Percentiles rank a stretch among this genome's conserved stretches.
phyloP scores from a whole-genome alignment of 2,888 invertebrate species.

The Ophion costatus region DNA sequence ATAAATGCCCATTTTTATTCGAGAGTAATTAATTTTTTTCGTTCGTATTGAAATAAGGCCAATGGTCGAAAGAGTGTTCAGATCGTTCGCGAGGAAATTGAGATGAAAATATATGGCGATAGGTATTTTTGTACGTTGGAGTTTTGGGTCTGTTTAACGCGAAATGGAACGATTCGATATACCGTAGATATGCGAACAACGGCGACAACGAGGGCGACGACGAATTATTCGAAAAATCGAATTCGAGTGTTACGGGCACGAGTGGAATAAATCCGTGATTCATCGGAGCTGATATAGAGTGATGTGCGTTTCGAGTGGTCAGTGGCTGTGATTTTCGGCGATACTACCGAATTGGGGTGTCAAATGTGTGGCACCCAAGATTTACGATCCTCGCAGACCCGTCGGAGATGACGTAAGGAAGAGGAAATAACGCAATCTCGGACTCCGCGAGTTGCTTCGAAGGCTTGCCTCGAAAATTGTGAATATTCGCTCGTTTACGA shows the following conservation, averaged over 20 bases:
- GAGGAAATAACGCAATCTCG: slow-evolving; percentile 21
- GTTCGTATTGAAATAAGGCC: neutral
- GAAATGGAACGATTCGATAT: neutral
- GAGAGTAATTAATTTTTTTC: neutral
- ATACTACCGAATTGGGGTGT: slow-evolving; percentile 35
- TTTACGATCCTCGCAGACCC: slow-evolving; percentile 15
- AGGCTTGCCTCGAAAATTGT: slow-evolving; percentile 7
- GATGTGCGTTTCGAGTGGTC: slow-evolving; percentile 21
- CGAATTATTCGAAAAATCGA: neutral
- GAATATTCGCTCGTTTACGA: neutral
- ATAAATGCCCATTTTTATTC: neutral
- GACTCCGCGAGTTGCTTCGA: slow-evolving; percentile 26
- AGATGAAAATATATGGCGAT: too few relatives aligned
- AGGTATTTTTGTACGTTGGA: neutral
- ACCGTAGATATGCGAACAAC: neutral
- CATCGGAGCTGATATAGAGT: slow-evolving; percentile 15
- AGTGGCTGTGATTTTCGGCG: slow-evolving; percentile 29
- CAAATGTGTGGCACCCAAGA: slow-evolving; percentile 35
- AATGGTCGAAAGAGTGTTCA: neutral
- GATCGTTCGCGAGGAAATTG: neutral
- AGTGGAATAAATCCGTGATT: slow-evolving; percentile 41
- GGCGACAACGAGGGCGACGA: neutral
- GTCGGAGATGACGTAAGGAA: slow-evolving; percentile 44
- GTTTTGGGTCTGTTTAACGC: too few relatives aligned
- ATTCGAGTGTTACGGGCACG: slow-evolving; percentile 15